These are phyloP conservation scores for Zoroaster sp. DNA, from an alignment of 53 echinoderm and acorn worm genomes.

Conservation along the genomic window DNA sequence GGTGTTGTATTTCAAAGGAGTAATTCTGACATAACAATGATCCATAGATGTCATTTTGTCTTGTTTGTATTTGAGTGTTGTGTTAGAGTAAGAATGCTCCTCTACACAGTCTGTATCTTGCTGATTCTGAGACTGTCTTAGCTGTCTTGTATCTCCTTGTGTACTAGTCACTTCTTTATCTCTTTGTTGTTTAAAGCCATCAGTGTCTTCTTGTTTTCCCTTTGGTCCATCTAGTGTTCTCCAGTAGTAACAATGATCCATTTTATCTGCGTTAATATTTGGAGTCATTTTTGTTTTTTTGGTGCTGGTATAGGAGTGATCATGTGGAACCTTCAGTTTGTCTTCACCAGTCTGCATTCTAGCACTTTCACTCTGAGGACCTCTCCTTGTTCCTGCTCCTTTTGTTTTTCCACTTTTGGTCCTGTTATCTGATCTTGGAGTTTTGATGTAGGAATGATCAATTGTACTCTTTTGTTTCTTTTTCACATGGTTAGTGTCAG, in stretches of 20 bases:
- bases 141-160: not conserved
- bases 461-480: not conserved
- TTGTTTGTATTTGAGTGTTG: not conserved
- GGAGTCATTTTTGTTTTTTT: not conserved
- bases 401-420: not conserved
- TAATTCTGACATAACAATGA: slow-evolving; percentile 27
- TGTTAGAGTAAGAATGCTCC: slow-evolving; percentile 23
- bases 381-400: not conserved
- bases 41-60: slow-evolving; percentile 35
- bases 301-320: slow-evolving; percentile 4
- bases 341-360: not conserved
- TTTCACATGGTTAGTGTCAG: not conserved
- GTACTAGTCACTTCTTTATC: not conserved
- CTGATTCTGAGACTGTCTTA: not conserved
- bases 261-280: not conserved
- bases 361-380: not conserved
- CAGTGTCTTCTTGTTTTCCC: not conserved
- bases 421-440: not conserved
- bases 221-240: not conserved
- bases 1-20: not conserved
- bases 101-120: not conserved
- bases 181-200: not conserved
- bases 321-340: not conserved
- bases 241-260: slow-evolving; percentile 42
- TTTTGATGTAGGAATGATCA: slow-evolving; percentile 27